A percentile compares a stretch with the other conserved stretches of the same genome.
Evolutionary conservation across 2,113 vertebrate genomes (phyloP).

Genomic region (Gnathonemus echidnorhynchus): DNA sequence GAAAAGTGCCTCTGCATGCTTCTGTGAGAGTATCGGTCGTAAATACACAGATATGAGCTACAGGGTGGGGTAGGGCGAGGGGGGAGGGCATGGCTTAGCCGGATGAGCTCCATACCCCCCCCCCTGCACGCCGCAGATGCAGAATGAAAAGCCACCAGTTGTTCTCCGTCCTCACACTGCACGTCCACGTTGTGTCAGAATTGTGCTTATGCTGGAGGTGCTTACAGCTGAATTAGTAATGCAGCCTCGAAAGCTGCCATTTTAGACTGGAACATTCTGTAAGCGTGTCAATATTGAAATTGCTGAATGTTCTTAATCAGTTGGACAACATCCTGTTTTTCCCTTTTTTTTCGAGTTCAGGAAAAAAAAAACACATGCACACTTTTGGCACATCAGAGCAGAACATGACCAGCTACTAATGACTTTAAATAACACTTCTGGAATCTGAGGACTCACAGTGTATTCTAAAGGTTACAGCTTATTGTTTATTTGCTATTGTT

Average conservation of each 20-base stretch:
- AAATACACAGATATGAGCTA: not conserved
- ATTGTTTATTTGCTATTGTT: not conserved
- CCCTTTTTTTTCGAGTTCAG: conserved; percentile 12
- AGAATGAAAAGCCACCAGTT: conserved; percentile 27
- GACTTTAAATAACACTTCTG: not conserved
- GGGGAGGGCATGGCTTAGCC: too few species aligned
- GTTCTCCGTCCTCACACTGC: conserved; percentile 34
- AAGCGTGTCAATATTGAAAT: conserved; percentile 1
- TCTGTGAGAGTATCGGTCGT: not conserved
- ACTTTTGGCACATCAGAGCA: not conserved
- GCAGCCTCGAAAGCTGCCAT: conserved; percentile 43
- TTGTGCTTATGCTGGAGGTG: conserved; percentile 49
- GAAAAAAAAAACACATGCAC: not conserved
- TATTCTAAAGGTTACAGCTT: not conserved
- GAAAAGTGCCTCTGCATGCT: not conserved
- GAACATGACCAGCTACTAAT: not conserved
- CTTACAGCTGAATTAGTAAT: conserved; percentile 61
- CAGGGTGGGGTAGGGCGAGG: not conserved
- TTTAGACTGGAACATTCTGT: conserved; percentile 30
- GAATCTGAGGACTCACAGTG: not conserved
- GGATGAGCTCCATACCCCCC: too few species aligned
- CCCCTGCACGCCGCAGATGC: not conserved
- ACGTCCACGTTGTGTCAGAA: conserved; percentile 52
- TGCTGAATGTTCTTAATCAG: not conserved
- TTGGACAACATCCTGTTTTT: conserved; percentile 6